Evolutionary conservation across 1,140 invertebrate species (phyloP), one percentile per base, ranked within the genome.

Genomic region (Andrena cerasifolii): DNA sequence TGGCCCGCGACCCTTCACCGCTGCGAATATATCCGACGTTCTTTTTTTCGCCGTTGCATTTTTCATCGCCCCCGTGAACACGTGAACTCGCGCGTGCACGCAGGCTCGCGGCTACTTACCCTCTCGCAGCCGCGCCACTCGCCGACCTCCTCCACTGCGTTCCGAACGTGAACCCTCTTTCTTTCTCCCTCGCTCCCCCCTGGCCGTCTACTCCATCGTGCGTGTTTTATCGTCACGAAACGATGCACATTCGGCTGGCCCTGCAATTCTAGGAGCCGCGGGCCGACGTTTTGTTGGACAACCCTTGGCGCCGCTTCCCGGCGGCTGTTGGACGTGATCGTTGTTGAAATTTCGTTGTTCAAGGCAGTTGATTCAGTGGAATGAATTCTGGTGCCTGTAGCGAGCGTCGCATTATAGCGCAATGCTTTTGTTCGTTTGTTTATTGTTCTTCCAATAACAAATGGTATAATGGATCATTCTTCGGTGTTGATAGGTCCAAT

Each of bases 1-100:
- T 40, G 36, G 84, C 71, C 73, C 26, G 81, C 67, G 73, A 68
- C 80, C 76, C 72, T 63, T 76, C 68, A 51, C 49, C 67, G 36
- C 63, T 81, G 66, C 61, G 83, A 85, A 87, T 87, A 79, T 81
- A 85, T 85, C 72, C 68, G 72, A 79, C 47, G 66, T 45, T 66
- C 75, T 68, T 82, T 82, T n/a, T 83, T 65, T 74, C 75, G 45
- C 68, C 68, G 79, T 65, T 84, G 84, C 79, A 86, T 87, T 87
- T 86, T 87, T 87, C 78, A 86, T 65, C 79, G 33, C 0, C n/a
- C 36, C 12, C 28, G 10, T 31, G 47, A 43, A 31, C 26, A 36
- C 24, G 43, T 28, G 31, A 36, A 51, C 66, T 18, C 70, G 56
- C 3, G 45, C 36, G 18, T 51, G 5, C 31, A n/a, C n/a, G 16